Conservation (phyloP, 1,140 invertebrate genomes). For the Coelopa frigida region DNA sequence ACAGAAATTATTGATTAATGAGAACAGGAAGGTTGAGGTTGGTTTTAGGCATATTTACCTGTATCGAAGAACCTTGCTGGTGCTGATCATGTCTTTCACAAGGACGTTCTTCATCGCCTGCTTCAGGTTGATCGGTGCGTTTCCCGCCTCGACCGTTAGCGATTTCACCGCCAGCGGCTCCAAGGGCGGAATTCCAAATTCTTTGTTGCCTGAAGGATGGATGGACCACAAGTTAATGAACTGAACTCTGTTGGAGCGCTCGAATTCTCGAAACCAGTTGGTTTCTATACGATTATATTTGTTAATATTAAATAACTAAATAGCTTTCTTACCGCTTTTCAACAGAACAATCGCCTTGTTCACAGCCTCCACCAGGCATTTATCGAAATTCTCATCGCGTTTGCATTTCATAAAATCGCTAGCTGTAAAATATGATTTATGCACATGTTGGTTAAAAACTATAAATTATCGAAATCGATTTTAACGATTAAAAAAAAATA, state of each 20-base stretch:
- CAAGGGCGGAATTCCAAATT: slow-evolving; percentile 41
- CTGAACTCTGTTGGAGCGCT: no score
- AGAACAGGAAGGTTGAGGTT: no score
- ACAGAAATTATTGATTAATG: neutral
- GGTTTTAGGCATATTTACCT: no score
- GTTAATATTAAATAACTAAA: no score
- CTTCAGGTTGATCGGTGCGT: slow-evolving; percentile 47
- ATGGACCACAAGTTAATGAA: slow-evolving; percentile 1
- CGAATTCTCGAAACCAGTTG: no score
- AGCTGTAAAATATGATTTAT: no score
- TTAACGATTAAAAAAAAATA: no score
- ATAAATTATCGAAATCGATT: no score
- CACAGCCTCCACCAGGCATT: slow-evolving; percentile 40
- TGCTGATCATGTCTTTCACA: slow-evolving; percentile 48
- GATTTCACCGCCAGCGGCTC: slow-evolving; percentile 41
- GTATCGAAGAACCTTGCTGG: slow-evolving; percentile 39
- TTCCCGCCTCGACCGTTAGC: slow-evolving; percentile 40
- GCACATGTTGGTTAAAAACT: no score
- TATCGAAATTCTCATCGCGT: slow-evolving; percentile 39
- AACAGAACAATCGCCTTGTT: slow-evolving; percentile 35
- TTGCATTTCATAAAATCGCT: slow-evolving; percentile 40
- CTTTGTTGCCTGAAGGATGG: slow-evolving; percentile 37
- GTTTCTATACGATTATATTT: no score
- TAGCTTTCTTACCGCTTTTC: slow-evolving; percentile 24
- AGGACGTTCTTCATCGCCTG: slow-evolving; percentile 52